A percentile compares a stretch with the other conserved stretches of the same genome.
Evolutionary conservation across 1,140 invertebrate genomes (phyloP).

Genomic region (Gryon sp.): DNA sequence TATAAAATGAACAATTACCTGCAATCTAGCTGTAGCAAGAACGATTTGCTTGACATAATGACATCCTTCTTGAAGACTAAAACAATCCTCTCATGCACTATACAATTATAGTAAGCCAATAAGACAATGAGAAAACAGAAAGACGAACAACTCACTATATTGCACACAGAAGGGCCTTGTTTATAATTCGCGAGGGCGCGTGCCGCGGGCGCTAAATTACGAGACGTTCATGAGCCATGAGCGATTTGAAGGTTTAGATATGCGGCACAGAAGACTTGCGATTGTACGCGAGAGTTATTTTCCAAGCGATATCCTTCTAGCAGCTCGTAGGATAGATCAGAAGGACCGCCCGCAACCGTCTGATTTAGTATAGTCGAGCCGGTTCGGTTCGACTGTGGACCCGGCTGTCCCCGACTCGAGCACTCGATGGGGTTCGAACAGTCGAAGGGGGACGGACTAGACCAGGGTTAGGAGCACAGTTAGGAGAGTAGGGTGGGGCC

Average conservation of each 20-base stretch:
- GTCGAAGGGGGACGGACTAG: constrained; percentile 70
- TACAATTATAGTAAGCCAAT: background rate
- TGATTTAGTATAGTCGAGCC: constrained; percentile 78
- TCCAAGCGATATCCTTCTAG: constrained; percentile 65
- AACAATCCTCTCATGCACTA: background rate
- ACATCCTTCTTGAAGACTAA: constrained; percentile 14
- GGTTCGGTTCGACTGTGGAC: constrained; percentile 61
- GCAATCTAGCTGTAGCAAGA: background rate
- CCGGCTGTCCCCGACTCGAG: constrained; percentile 56
- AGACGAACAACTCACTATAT: constrained; percentile 1
- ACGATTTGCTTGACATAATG: constrained; percentile 18
- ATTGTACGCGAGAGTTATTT: constrained; percentile 76
- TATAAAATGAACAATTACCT: constrained; percentile 27
- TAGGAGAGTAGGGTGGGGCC: constrained; percentile 72
- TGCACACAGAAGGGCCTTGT: constrained; percentile 13
- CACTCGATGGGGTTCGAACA: constrained; percentile 70
- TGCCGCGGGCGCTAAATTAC: constrained; percentile 76
- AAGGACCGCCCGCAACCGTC: constrained; percentile 78
- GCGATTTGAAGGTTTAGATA: constrained; percentile 66
- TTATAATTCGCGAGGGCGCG: constrained; percentile 68
- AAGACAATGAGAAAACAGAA: background rate
- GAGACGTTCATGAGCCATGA: constrained; percentile 78
- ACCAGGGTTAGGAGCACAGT: constrained; percentile 66
- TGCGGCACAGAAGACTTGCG: constrained; percentile 67
- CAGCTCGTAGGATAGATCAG: constrained; percentile 74